A percentile compares a stretch with the other conserved stretches of the same genome.
phyloP scores from a whole-genome alignment of 1,140 invertebrate species.

The Drosophila mojavensis region DNA sequence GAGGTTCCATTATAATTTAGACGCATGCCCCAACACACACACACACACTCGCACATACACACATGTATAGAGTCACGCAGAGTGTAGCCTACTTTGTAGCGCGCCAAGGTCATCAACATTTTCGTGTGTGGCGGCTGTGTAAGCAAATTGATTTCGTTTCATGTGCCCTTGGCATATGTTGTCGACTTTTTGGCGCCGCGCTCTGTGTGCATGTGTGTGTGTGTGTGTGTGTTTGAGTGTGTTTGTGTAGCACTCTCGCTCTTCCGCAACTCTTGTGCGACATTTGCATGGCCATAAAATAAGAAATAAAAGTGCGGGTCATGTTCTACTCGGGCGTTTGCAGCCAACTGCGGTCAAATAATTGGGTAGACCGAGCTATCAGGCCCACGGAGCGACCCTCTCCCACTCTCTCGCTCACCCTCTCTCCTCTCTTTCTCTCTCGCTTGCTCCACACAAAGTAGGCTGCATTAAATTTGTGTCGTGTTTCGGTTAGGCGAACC shows the following conservation, averaged over 20 bases:
- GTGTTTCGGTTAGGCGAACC: constrained; percentile 5
- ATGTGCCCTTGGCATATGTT: constrained; percentile 58
- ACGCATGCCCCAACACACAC: constrained; percentile 23
- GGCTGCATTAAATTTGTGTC: constrained; percentile 40
- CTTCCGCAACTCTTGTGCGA: constrained; percentile 18
- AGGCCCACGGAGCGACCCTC: not conserved
- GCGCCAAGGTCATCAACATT: constrained; percentile 55
- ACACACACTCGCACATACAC: constrained; percentile 8
- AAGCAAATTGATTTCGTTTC: constrained; percentile 72
- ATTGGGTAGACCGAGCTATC: constrained; percentile 31
- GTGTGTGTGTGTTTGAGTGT: not conserved
- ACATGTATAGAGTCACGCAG: not conserved
- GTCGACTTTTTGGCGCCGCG: constrained; percentile 59
- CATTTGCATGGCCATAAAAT: constrained; percentile 76
- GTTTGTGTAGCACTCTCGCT: constrained; percentile 3
- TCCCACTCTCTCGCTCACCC: too few species aligned
- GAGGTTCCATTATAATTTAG: constrained; percentile 67
- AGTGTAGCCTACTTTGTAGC: constrained; percentile 15
- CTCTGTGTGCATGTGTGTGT: constrained; percentile 5
- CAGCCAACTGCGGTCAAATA: constrained; percentile 53
- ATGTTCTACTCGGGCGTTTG: constrained; percentile 23
- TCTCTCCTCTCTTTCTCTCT: not conserved
- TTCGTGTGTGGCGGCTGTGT: constrained; percentile 26
- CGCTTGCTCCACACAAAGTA: constrained; percentile 9
- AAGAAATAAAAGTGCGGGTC: constrained; percentile 68